Base-by-base conservation (phyloP, 2,888 invertebrate genomes). In the Pycnomerus fuliginosus region DNA sequence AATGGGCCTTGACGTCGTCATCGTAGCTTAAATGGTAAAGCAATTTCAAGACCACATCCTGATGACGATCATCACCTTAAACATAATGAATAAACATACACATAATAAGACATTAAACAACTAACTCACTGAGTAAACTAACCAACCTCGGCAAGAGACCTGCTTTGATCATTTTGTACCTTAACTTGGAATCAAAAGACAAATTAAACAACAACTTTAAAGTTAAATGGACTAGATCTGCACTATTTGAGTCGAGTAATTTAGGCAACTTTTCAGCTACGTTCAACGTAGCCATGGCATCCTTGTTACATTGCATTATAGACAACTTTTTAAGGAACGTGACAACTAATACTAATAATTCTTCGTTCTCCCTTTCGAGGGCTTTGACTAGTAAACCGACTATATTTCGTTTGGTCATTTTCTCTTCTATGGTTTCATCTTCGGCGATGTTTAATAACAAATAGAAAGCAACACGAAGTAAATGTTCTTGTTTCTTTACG, bases 251-350 rank as follows among this genome's bases (percentile, higher is more conserved):
- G 62, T 84, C 82, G 52, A 97, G 75, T 52, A 96, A 75, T 37
- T 85, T 83, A 3, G 90, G 87, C 58, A 97, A 69, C 70, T 90
- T 92, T 57, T 93, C 89, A 36, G 92, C 78, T 35, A 93, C 80
- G 60, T 85, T 85, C 60, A 84, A 76, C 38, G 85, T 83, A 12
- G 82, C 83, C 94, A 99, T 95, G 50, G 85, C 83, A 65, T 90
- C 89, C 74, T 95, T 95, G 70, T 98, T 98, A 71, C 95, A 95
- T 37, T 86, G 81, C 73, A 93, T 96, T 61, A 96, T 86, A 3
- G 94, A 94, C 12, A 99, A 76, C 70, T 97, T 98, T 72, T 95
- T 93, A 30, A 99, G 77, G 72, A 99, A 98, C 14, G 93, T 93
- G 12, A 94, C 84, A 34, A 92, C 90, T 41, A 97, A 78, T 63